Conservation (phyloP, 2,113 vertebrate species). For the Xiphias gladius region DNA sequence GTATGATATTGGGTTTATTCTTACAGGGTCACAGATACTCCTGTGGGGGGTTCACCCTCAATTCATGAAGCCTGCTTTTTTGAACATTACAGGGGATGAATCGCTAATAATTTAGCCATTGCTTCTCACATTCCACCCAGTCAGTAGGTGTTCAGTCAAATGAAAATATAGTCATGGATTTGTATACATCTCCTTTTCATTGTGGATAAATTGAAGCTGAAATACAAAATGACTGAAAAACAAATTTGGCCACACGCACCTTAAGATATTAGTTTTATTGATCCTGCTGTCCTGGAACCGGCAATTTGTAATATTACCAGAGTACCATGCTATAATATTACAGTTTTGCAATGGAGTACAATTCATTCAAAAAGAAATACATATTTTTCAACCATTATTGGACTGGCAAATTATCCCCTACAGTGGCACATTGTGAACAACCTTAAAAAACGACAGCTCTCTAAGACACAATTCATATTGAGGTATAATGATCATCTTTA, state of each 20-base stretch:
- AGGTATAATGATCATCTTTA: background rate
- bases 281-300: conserved; percentile 48
- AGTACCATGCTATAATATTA: conserved; percentile 31
- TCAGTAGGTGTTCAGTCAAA: conserved; percentile 56
- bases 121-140: conserved; percentile 26
- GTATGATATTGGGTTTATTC: conserved; percentile 61
- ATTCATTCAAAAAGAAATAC: conserved; percentile 45
- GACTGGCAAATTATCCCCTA: background rate
- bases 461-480: background rate
- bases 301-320: conserved; percentile 47
- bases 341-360: conserved; percentile 37
- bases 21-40: conserved; percentile 30
- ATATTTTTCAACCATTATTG: conserved; percentile 13
- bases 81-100: conserved; percentile 7
- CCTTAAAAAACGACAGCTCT: background rate
- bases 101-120: conserved; percentile 54
- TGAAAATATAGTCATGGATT: conserved; percentile 38
- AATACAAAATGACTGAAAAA: conserved; percentile 57
- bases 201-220: conserved; percentile 55
- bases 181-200: conserved; percentile 52
- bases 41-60: background rate
- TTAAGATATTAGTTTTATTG: conserved; percentile 71
- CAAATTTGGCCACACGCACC: conserved; percentile 43
- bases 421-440: background rate
- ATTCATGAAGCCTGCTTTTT: conserved; percentile 11